These are phyloP conservation scores for Gavialis gangeticus DNA, from an alignment of 2,113 vertebrate species.

Conservation along the genomic window DNA sequence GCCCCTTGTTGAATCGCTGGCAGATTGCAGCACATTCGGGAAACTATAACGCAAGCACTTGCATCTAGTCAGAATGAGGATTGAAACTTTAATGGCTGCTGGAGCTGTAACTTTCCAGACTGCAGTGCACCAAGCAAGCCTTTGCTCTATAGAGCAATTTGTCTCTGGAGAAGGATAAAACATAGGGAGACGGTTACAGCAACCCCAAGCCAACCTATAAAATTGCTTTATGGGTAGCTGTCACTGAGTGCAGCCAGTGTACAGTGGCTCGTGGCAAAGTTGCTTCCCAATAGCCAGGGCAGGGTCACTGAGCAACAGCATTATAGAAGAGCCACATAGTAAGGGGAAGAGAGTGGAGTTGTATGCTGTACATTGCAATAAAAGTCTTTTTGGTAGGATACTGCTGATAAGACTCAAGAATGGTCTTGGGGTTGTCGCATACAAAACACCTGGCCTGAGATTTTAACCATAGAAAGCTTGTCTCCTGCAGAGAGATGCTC, in stretches of 20 bases:
- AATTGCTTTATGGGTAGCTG: not conserved
- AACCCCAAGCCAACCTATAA: not conserved
- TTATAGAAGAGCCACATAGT: not conserved
- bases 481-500: not conserved
- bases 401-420: not conserved
- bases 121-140: conserved; percentile 5
- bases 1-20: fast-evolving
- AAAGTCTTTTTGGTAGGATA: not conserved
- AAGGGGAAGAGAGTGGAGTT: not conserved
- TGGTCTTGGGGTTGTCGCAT: not conserved
- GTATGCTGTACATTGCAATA: not conserved
- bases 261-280: not conserved
- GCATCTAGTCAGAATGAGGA: not conserved
- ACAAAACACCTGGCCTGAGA: not conserved
- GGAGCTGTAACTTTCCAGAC: conserved; percentile 51
- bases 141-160: conserved; percentile 21
- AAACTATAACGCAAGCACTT: not conserved
- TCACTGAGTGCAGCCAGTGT: not conserved
- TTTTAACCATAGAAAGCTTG: not conserved
- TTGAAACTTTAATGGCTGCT: not conserved
- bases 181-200: not conserved
- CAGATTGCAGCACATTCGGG: not conserved
- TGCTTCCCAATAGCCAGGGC: not conserved
- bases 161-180: conserved; percentile 41
- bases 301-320: not conserved